Evolutionary conservation across 2,113 vertebrate species (phyloP).

Genomic region (Oxyruncus cristatus): DNA sequence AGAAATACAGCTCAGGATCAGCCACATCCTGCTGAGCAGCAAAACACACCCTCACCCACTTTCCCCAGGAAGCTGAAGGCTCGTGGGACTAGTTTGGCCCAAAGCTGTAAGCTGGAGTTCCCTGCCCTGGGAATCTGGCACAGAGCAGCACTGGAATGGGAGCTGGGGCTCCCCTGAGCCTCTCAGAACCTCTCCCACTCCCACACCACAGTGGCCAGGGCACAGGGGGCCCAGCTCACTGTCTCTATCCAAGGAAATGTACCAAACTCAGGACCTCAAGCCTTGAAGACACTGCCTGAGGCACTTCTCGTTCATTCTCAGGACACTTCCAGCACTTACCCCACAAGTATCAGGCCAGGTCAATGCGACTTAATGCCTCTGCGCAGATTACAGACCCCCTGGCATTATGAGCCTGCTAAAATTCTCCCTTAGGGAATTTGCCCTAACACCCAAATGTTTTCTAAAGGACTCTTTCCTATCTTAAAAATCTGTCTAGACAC

Average conservation of each 20-base stretch:
- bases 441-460: not conserved
- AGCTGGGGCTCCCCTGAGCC: not conserved
- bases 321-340: not conserved
- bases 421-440: not conserved
- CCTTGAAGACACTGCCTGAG: not conserved
- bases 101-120: not conserved
- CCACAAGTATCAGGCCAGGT: not conserved
- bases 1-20: not conserved
- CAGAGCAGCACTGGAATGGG: accelerated
- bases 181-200: not conserved
- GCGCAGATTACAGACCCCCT: accelerated
- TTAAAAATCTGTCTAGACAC: not conserved
- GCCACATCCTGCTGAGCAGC: not conserved
- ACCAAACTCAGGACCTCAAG: not conserved
- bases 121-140: not conserved
- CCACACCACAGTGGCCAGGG: not conserved
- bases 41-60: not conserved
- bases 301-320: accelerated
- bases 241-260: not conserved
- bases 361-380: not conserved
- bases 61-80: not conserved
- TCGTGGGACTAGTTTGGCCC: accelerated
- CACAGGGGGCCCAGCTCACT: not conserved
- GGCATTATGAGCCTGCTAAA: not conserved
- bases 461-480: not conserved